Base-by-base conservation (phyloP, 2,113 vertebrate species). In the Pao palembangensis region DNA sequence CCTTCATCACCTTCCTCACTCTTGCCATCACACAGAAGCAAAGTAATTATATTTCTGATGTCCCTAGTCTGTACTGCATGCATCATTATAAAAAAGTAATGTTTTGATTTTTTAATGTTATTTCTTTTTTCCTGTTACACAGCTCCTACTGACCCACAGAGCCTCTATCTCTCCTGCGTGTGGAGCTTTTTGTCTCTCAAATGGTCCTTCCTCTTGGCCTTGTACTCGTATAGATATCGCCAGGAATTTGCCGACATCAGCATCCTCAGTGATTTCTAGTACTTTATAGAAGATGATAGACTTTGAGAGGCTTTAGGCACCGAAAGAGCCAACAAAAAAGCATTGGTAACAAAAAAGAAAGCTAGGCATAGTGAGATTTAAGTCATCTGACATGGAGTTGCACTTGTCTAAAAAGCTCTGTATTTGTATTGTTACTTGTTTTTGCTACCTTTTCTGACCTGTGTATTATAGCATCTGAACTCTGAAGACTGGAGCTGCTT, bases 181-280 rank as follows among this genome's bases (percentile, higher is more conserved):
- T 98, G 94, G 95, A 95, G 94, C 67, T 93, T 96, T 89, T 78
- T 98, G 54, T 92, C 94, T 43, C 80, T 95, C 59, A 98, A 97
- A 57, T 98, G 96, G 96, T 88, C 94, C 52, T 94, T 91, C 71
- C 91, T 96, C 57, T 90, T 98, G 62, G 81, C 90, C 49, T 71
- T 93, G 7, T 96, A 94, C 2, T 91, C 96, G 0, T 78, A 94
- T 73, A 92, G 93, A 25, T 98, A 98, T 89, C 86, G 92, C 14
- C 93, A 93, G 2, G 94, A 97, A 85, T 98, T 97, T 19, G 95
- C 94, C 0, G 96, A 98, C 88, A 95, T 98, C 91, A 96, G 94
- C 80, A 97, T 96, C 89, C 95, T 98, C 75, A 96, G 95, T 55
- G 96, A 98, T 80, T 97, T 98, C 91, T 97, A 88, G 93, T 75